Percentiles rank a stretch among this genome's conserved stretches.
Conservation (phyloP, 2,888 invertebrate genomes). For the Anarsia innoxiella region DNA sequence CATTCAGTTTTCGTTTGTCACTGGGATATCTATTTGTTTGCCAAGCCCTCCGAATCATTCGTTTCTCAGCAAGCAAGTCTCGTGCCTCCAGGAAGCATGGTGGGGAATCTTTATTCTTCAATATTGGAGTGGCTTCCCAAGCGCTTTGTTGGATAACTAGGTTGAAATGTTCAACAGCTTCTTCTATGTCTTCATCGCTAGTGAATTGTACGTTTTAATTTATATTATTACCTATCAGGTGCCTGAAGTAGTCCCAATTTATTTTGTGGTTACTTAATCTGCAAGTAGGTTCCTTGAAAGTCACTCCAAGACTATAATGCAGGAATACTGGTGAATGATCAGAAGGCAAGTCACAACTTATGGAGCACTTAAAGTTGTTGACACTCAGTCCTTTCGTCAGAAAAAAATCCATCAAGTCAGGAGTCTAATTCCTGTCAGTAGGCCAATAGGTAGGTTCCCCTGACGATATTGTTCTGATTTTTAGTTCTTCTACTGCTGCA, state of each 20-base stretch:
- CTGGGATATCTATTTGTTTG: neutral
- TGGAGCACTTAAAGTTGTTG: neutral
- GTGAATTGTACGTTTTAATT: neutral
- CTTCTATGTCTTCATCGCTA: conserved; percentile 5
- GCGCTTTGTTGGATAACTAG: neutral
- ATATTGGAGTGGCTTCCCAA: neutral
- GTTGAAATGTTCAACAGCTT: conserved; percentile 1
- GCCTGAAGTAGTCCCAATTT: neutral
- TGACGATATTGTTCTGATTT: neutral
- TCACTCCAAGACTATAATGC: neutral
- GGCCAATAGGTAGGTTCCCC: conserved; percentile 1
- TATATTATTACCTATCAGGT: neutral
- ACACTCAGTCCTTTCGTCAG: neutral
- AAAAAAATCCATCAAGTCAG: conserved; percentile 1
- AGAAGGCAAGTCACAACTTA: neutral
- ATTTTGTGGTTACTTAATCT: conserved; percentile 1
- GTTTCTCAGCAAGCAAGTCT: neutral
- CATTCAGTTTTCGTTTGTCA: neutral
- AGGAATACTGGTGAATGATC: neutral
- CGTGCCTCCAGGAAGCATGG: neutral
- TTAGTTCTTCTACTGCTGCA: neutral
- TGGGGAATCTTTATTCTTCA: neutral
- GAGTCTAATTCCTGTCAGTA: neutral
- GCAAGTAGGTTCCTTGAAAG: neutral
- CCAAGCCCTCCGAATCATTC: neutral